Evolutionary conservation across 2,797 vertebrate genomes (phyloP).

Genomic region (Liparis tanakae): DNA sequence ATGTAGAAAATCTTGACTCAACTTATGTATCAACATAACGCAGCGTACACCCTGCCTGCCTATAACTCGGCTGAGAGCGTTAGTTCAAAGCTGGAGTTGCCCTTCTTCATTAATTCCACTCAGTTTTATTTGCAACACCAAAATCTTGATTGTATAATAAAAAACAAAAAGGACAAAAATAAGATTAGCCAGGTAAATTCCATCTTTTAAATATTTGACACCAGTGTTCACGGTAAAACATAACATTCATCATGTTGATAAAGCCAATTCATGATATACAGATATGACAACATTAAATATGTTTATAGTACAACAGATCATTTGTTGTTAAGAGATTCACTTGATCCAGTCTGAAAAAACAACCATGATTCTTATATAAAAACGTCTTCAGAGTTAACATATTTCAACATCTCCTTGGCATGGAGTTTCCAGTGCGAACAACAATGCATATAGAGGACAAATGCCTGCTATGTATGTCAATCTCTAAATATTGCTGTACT

Average conservation of each 20-base stretch:
- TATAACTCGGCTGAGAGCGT: too few species aligned
- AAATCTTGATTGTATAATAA: neutral
- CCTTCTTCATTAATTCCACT: neutral
- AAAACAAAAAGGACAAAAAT: neutral
- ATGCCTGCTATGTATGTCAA: constrained; percentile 6
- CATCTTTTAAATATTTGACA: neutral
- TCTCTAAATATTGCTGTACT: constrained; percentile 40
- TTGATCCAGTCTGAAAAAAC: constrained; percentile 50
- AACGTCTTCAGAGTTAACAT: neutral
- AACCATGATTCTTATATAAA: constrained; percentile 53
- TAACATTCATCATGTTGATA: constrained; percentile 46
- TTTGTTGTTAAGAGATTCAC: constrained; percentile 29
- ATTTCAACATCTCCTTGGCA: constrained; percentile 5
- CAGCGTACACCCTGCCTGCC: too few species aligned
- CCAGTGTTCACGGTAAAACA: constrained; percentile 4
- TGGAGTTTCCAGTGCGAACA: constrained; percentile 42
- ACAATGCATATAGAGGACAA: constrained; percentile 10
- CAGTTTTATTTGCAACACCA: neutral
- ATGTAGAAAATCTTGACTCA: neutral
- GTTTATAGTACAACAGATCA: constrained; percentile 67
- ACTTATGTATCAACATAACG: neutral
- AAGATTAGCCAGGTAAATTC: neutral
- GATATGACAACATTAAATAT: constrained; percentile 63
- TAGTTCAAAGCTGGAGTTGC: neutral
- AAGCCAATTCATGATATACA: constrained; percentile 67